Base-by-base conservation (phyloP, 2,797 vertebrate species). In the Scyliorhinus canicula region DNA sequence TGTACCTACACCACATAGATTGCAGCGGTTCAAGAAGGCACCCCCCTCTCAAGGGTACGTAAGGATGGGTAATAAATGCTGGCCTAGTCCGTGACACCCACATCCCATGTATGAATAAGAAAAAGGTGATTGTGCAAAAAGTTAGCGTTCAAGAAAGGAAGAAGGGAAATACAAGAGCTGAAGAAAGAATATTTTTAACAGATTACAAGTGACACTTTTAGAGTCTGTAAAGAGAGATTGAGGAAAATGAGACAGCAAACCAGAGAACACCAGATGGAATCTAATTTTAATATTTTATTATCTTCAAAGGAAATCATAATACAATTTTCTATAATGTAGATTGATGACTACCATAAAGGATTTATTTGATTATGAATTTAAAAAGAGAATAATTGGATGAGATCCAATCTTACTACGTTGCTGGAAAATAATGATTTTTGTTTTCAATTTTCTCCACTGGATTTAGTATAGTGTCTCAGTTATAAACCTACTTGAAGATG, bases 151-250 rank as follows among this genome's bases (percentile, higher is more conserved):
- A 63, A 63, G 86, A 90, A 3, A 88, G 31, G 12, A 60, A 26
- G 1, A 91, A 60, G 88, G 88, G 65, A 40, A 65, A 63, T 91
- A 65, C n/a, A 91, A 91, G 88, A 60, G 4, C 35, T n/a, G 16
- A 35, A 35, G 19, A 63, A 90, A 40, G 14, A 16, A 90, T 24
- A 19, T 40, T 40, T 86, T 40, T 24, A 90, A 47, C 79, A 91
- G 88, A 60, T 90, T 90, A 60, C 86, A 40, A 65, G n/a, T n/a
- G 60, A 63, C n/a, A 91, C 21, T 65, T 91, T 91, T 26, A 91
- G 24, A 44, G 1, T 35, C 16, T 65, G 21, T 65, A 24, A 82
- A 47, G 88, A 44, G 57, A 40, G 7, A 5, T 57, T 63, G 35
- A 91, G 35, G 6, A 91, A 91, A 91, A 63, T 44, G n/a, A 91